phyloP scores from a whole-genome alignment of 2,797 vertebrate genomes.

The Gallirallus australis region DNA sequence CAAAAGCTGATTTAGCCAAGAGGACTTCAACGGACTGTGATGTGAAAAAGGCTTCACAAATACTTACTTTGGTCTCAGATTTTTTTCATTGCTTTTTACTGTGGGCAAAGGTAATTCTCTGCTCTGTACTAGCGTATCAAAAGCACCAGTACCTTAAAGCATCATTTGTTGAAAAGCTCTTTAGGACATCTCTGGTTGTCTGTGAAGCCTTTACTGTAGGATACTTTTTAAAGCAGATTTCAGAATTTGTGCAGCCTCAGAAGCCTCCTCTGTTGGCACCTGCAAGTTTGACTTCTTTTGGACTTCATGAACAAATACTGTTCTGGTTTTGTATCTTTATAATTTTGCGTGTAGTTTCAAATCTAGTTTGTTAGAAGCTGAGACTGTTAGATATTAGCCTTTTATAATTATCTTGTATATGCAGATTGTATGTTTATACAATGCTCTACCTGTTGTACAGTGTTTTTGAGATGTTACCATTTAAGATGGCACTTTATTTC shows the following conservation, averaged over 20 bases:
- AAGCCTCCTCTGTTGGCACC: slow-evolving; percentile 58
- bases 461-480: slow-evolving; percentile 79
- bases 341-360: slow-evolving; percentile 65
- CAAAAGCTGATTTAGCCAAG: slow-evolving; percentile 68
- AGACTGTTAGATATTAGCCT: slow-evolving; percentile 67
- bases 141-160: slow-evolving; percentile 39
- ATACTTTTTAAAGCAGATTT: slow-evolving; percentile 57
- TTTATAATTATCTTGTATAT: slow-evolving; percentile 74
- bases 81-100: slow-evolving; percentile 35
- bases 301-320: slow-evolving; percentile 70
- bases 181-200: slow-evolving; percentile 62
- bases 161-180: slow-evolving; percentile 33
- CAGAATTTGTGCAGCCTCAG: slow-evolving; percentile 54
- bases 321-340: slow-evolving; percentile 69
- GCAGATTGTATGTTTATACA: slow-evolving; percentile 71
- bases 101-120: slow-evolving; percentile 47
- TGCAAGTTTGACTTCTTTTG: slow-evolving; percentile 65
- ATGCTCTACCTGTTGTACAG: slow-evolving; percentile 75
- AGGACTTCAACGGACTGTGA: slow-evolving; percentile 74
- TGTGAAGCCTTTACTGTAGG: slow-evolving; percentile 68
- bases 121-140: slow-evolving; percentile 27
- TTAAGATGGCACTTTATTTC: slow-evolving; percentile 76
- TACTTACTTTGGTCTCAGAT: slow-evolving; percentile 48
- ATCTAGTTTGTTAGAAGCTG: slow-evolving; percentile 47
- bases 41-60: slow-evolving; percentile 42